Evolutionary conservation across 2,888 invertebrate species (phyloP).

Genomic region (Halictus ligatus): DNA sequence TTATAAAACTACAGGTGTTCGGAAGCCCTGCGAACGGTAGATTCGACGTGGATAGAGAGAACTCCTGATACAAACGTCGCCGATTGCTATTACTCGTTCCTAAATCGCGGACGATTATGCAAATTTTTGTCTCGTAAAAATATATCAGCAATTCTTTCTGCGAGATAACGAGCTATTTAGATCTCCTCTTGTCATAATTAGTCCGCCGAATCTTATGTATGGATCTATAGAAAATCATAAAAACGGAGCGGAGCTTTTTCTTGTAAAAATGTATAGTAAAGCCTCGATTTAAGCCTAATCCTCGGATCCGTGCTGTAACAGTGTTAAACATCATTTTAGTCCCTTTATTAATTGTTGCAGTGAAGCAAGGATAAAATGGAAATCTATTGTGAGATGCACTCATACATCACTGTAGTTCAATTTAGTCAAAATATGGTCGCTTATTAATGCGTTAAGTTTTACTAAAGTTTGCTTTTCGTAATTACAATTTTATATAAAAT

Average conservation of each 20-base stretch:
- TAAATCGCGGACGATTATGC: background rate
- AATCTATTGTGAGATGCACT: background rate
- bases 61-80: background rate
- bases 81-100: background rate
- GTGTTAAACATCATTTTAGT: background rate
- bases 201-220: background rate
- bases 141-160: background rate
- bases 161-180: background rate
- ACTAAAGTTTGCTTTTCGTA: background rate
- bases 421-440: background rate
- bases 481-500: too few species aligned
- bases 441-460: background rate
- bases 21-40: constrained; percentile 48
- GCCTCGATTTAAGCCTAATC: too few species aligned
- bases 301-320: too few species aligned
- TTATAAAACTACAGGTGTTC: constrained; percentile 60
- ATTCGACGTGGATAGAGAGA: background rate
- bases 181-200: background rate
- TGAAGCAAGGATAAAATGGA: background rate
- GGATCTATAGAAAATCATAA: background rate
- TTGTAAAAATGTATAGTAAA: background rate
- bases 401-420: background rate
- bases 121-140: background rate
- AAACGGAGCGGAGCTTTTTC: background rate
- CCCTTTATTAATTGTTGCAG: background rate